Base-by-base conservation (phyloP, 2,113 vertebrate species). In the Chiloscyllium plagiosum region DNA sequence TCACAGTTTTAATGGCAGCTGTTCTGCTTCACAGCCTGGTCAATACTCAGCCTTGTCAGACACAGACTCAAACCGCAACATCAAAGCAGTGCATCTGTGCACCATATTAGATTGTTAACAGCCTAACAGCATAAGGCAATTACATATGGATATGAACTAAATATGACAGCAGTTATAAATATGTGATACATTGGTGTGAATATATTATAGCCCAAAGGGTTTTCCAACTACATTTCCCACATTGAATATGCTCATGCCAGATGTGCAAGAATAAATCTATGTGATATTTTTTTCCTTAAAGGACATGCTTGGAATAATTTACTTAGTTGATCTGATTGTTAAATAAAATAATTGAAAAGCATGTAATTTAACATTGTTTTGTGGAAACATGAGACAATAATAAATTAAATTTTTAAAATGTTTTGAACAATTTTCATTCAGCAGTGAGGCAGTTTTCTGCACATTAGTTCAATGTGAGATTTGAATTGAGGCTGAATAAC, bases 21-120 rank as follows among this genome's bases (percentile, higher is more conserved):
- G 47, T 76, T 96, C 96, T 96, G 96, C 10, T 97, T 97, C 97
- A 95, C 97, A 97, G 98, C 96, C 97, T 97, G 97, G 98, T 99
- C 98, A 97, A 98, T 99, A 97, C 96, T 1, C 56, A 97, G 97
- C 97, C 97, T 97, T 97, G 97, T 97, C 97, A 97, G 97, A 96
- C 97, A 97, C 97, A 96, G 96, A 96, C 96, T 96, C 96, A 96
- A 97, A 97, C 96, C 96, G 26, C 94, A 85, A 96, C 96, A 96
- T 95, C 94, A 95, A 95, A 95, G 94, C 69, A 72, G 94, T 95
- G 94, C 69, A 95, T 95, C 94, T 95, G 94, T 95, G 94, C 68
- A 95, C 68, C 69, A 76, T 95, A 70, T 95, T 95, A 95, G 94
- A 95, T 95, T 95, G 94, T 95, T 95, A 95, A 95, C 94, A 95